A percentile compares a stretch with the other conserved stretches of the same genome.
phyloP scores from a whole-genome alignment of 1,140 invertebrate genomes.

The Drosophila pectinifera region DNA sequence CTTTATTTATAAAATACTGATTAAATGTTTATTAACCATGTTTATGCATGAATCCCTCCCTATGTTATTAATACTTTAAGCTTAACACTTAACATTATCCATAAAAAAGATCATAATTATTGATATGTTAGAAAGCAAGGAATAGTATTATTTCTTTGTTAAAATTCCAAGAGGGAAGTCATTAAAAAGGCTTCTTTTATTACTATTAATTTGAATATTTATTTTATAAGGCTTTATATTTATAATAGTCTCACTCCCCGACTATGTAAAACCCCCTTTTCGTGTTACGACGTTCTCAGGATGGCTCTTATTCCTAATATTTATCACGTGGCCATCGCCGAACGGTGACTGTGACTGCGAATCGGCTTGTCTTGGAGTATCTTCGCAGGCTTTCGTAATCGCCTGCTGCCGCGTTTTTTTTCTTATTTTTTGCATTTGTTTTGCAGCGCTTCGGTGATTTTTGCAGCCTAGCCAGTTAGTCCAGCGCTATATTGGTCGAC shows the following conservation, averaged over 20 bases:
- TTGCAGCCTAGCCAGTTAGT: conserved; percentile 67
- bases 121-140: no score
- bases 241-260: background rate
- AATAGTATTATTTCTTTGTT: no score
- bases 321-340: conserved; percentile 42
- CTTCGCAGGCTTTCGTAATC: conserved; percentile 74
- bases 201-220: no score
- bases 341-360: conserved; percentile 31
- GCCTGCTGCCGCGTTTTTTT: conserved; percentile 35
- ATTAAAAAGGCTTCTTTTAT: no score
- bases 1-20: background rate
- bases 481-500: conserved; percentile 77
- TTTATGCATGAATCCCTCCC: background rate
- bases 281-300: conserved; percentile 21
- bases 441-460: conserved; percentile 78
- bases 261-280: background rate
- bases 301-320: background rate
- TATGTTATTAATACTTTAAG: background rate
- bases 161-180: no score
- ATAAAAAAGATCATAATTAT: no score
- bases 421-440: conserved; percentile 45
- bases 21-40: background rate
- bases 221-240: background rate
- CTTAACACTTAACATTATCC: no score
- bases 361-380: conserved; percentile 68